phyloP scores from a whole-genome alignment of 1,140 invertebrate genomes.

The Drosophila dunni region DNA sequence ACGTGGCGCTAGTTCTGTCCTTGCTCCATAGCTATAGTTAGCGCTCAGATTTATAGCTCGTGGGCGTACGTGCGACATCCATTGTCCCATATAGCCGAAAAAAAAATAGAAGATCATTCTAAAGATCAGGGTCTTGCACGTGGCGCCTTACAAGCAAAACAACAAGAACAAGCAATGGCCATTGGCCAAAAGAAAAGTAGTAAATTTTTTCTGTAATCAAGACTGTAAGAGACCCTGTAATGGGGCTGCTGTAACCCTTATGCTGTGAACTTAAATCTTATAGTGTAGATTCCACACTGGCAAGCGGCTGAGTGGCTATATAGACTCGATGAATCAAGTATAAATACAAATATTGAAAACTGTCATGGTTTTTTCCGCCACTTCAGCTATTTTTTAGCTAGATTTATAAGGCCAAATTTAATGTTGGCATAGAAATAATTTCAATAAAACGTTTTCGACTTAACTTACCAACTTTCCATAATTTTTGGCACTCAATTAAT shows the following conservation, averaged over 20 bases:
- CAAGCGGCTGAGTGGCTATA: too few species aligned
- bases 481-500: too few species aligned
- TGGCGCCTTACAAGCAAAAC: constrained; percentile 42
- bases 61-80: constrained; percentile 34
- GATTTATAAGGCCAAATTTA: too few species aligned
- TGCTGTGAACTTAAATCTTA: neutral
- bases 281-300: too few species aligned
- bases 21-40: constrained; percentile 40
- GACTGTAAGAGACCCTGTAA: neutral
- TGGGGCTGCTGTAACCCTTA: neutral
- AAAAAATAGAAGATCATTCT: neutral
- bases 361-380: too few species aligned
- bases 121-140: constrained; percentile 32
- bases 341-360: too few species aligned
- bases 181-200: constrained; percentile 18
- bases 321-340: too few species aligned
- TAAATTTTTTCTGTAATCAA: neutral
- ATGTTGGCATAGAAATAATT: too few species aligned
- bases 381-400: too few species aligned
- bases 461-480: too few species aligned
- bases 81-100: constrained; percentile 27
- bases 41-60: constrained; percentile 35
- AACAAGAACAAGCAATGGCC: constrained; percentile 16
- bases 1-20: constrained; percentile 64
- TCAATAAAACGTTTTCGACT: too few species aligned